Evolutionary conservation across 64 coral and sea anemone species (phyloP).

Genomic region (Acropora tenuis): DNA sequence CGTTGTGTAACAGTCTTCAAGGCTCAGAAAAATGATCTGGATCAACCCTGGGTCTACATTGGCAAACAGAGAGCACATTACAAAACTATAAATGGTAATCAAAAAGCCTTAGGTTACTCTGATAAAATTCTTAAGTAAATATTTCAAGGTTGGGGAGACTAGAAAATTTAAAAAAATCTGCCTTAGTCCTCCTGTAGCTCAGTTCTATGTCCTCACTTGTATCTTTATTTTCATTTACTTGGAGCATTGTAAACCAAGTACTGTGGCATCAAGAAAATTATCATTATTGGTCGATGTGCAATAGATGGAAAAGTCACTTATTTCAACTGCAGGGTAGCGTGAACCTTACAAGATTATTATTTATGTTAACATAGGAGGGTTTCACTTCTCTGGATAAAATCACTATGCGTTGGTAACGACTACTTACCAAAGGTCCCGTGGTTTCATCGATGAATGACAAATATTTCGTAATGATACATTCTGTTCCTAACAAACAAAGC

Average conservation of each 20-base stretch:
- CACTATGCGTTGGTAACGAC: too few relatives aligned
- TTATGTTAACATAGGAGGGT: too few relatives aligned
- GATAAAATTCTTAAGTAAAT: neutral
- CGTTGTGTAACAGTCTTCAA: conserved; percentile 96
- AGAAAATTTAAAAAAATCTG: neutral
- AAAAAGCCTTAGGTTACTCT: neutral
- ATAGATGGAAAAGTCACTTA: too few relatives aligned
- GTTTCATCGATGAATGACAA: too few relatives aligned
- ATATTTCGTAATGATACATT: too few relatives aligned
- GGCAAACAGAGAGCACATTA: conserved; percentile 99
- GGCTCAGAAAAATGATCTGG: conserved; percentile 47
- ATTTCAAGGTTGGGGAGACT: neutral
- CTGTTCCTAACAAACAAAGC: too few relatives aligned
- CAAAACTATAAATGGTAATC: conserved; percentile 80
- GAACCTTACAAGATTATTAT: too few relatives aligned
- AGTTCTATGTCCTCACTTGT: neutral
- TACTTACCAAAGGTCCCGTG: too few relatives aligned
- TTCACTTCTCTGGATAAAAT: too few relatives aligned
- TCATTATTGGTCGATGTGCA: too few relatives aligned
- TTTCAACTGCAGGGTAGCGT: too few relatives aligned
- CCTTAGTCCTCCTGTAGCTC: neutral
- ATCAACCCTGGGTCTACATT: conserved; percentile 89
- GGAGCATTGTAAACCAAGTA: neutral
- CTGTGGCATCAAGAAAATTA: too few relatives aligned
- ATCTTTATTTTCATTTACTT: neutral